Conservation (phyloP, 2,888 invertebrate species). For the Acleris literana region DNA sequence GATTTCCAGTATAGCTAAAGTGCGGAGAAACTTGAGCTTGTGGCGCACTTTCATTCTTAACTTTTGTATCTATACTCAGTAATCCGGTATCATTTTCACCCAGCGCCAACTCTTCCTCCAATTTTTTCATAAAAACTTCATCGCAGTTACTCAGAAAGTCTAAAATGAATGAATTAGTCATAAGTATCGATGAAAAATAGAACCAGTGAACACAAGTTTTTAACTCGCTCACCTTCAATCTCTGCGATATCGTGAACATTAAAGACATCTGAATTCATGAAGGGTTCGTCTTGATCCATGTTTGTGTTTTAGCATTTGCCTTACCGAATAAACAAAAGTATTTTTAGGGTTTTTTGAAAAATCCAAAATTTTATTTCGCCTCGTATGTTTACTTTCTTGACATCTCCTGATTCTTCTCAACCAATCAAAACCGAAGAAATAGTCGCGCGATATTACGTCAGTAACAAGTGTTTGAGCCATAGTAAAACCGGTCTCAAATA, state of each 20-base stretch:
- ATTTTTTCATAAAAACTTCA: constrained; percentile 84
- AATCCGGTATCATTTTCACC: constrained; percentile 63
- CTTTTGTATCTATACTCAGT: constrained; percentile 63
- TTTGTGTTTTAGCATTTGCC: constrained; percentile 33
- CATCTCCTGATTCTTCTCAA: constrained; percentile 56
- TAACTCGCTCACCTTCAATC: constrained; percentile 85
- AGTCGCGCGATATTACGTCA: constrained; percentile 86
- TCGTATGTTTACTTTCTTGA: constrained; percentile 67
- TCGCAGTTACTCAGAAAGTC: constrained; percentile 87
- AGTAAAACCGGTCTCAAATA: not conserved
- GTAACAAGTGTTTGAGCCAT: constrained; percentile 8
- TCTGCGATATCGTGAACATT: constrained; percentile 87
- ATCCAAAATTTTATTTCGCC: constrained; percentile 26
- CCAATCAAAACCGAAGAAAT: constrained; percentile 82
- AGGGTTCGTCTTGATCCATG: constrained; percentile 71
- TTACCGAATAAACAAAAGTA: constrained; percentile 17
- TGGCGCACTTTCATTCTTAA: constrained; percentile 54
- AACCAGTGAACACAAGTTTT: not conserved
- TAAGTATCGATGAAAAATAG: constrained; percentile 15
- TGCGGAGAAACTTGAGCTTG: constrained; percentile 65
- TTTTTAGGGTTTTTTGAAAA: constrained; percentile 30
- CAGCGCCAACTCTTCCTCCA: constrained; percentile 73
- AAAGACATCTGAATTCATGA: constrained; percentile 82
- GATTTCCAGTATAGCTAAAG: constrained; percentile 64
- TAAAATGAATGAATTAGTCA: constrained; percentile 58